Evolutionary conservation across 2,888 invertebrate genomes (phyloP).

Genomic region (Ptilodon capucinus): DNA sequence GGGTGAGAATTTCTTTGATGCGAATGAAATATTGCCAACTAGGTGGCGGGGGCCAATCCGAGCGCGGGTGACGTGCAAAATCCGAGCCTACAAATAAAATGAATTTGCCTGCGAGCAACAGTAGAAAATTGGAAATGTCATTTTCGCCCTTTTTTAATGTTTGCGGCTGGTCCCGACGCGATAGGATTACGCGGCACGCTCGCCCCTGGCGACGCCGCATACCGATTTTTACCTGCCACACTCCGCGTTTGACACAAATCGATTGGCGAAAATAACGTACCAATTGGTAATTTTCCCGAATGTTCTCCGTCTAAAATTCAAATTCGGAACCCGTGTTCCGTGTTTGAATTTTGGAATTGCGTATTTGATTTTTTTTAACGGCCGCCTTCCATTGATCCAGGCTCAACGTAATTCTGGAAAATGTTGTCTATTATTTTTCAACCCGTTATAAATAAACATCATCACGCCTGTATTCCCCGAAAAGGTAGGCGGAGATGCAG

Average conservation of each 20-base stretch:
- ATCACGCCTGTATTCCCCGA: too few relatives aligned
- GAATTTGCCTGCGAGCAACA: slow-evolving; percentile 76
- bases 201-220: slow-evolving; percentile 52
- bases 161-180: slow-evolving; percentile 63
- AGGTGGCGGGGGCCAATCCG: slow-evolving; percentile 52
- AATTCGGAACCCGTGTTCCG: too few relatives aligned
- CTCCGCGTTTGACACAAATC: slow-evolving; percentile 58
- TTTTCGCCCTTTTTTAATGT: slow-evolving; percentile 82
- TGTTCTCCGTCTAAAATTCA: too few relatives aligned
- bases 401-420: too few relatives aligned
- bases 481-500: too few relatives aligned
- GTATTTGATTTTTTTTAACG: too few relatives aligned
- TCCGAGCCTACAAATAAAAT: slow-evolving; percentile 78
- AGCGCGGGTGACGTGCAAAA: slow-evolving; percentile 66
- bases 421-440: too few relatives aligned
- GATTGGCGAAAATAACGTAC: slow-evolving; percentile 58
- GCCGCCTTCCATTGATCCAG: too few relatives aligned
- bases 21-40: slow-evolving; percentile 73
- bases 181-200: slow-evolving; percentile 63
- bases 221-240: slow-evolving; percentile 59
- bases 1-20: slow-evolving; percentile 71
- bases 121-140: slow-evolving; percentile 84
- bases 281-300: slow-evolving; percentile 61
- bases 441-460: too few relatives aligned
- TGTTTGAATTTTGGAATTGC: slow-evolving; percentile 1